Conservation (phyloP, 2,888 invertebrate genomes). For the Atrina japonica region DNA sequence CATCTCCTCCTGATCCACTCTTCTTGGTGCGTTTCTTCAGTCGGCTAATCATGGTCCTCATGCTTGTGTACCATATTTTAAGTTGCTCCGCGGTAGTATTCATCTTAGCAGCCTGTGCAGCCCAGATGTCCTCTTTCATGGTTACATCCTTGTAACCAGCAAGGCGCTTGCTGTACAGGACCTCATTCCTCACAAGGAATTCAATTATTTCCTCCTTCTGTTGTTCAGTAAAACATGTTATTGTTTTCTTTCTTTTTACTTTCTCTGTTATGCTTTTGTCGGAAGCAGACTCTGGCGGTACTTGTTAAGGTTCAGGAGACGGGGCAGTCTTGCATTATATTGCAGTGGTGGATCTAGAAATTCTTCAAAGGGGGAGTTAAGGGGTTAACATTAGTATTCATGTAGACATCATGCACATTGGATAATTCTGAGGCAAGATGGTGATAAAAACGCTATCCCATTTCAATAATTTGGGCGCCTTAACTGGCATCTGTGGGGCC, state of each 20-base stretch:
- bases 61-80: conserved; percentile 29
- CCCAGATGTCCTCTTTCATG: conserved; percentile 31
- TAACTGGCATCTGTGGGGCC: too few relatives aligned
- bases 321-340: not conserved
- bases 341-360: too few relatives aligned
- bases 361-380: too few relatives aligned
- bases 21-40: conserved; percentile 21
- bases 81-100: conserved; percentile 20
- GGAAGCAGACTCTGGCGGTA: conserved; percentile 9
- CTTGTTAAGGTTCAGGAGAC: conserved; percentile 5
- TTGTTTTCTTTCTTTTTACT: conserved; percentile 17
- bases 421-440: too few relatives aligned
- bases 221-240: conserved; percentile 15
- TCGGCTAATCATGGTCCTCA: conserved; percentile 34
- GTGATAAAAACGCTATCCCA: too few relatives aligned
- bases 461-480: too few relatives aligned
- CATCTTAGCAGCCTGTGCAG: conserved; percentile 24
- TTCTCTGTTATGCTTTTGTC: not conserved
- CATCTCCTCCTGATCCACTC: conserved; percentile 19
- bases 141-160: conserved; percentile 23
- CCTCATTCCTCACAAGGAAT: conserved; percentile 12
- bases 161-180: conserved; percentile 29
- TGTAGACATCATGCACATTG: too few relatives aligned
- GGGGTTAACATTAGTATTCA: too few relatives aligned
- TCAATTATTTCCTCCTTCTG: conserved; percentile 17